These are phyloP conservation scores for Nysson spinosus DNA, from an alignment of 2,888 invertebrate genomes.

Conservation along the genomic window DNA sequence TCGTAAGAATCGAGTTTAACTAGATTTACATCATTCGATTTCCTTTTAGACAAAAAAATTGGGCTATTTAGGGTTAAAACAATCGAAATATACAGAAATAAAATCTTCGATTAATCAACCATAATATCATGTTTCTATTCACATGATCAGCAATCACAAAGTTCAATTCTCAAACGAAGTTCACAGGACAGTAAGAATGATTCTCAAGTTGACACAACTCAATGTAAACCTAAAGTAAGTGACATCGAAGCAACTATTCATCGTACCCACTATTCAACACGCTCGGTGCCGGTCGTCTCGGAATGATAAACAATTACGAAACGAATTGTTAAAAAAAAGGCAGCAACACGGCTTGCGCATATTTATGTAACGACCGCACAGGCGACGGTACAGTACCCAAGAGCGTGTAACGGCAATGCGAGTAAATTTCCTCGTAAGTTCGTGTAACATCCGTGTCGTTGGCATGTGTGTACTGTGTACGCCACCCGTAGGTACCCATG, in stretches of 20 bases:
- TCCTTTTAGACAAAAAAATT: no score
- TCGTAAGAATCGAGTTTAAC: no score
- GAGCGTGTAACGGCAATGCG: constrained; percentile 69
- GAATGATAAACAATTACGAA: constrained; percentile 68
- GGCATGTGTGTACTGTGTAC: constrained; percentile 12
- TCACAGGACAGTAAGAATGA: no score
- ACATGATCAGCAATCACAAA: no score
- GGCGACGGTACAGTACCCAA: constrained; percentile 51
- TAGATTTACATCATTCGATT: no score
- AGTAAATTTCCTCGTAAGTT: constrained; percentile 60
- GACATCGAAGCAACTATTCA: not conserved
- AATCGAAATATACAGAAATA: no score
- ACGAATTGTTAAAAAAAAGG: constrained; percentile 68
- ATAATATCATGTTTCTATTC: no score
- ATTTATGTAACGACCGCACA: constrained; percentile 65
- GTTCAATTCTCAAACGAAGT: no score
- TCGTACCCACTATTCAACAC: not conserved
- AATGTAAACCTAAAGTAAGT: no score
- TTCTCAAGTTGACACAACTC: no score
- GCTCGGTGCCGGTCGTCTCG: constrained; percentile 25
- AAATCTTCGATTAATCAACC: no score
- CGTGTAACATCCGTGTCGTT: constrained; percentile 45
- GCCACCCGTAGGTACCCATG: constrained; percentile 17
- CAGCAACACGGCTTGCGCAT: constrained; percentile 54
- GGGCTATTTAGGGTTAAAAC: no score